These are phyloP conservation scores for Nemurella pictetii DNA, from an alignment of 2,888 invertebrate species.

Conservation along the genomic window DNA sequence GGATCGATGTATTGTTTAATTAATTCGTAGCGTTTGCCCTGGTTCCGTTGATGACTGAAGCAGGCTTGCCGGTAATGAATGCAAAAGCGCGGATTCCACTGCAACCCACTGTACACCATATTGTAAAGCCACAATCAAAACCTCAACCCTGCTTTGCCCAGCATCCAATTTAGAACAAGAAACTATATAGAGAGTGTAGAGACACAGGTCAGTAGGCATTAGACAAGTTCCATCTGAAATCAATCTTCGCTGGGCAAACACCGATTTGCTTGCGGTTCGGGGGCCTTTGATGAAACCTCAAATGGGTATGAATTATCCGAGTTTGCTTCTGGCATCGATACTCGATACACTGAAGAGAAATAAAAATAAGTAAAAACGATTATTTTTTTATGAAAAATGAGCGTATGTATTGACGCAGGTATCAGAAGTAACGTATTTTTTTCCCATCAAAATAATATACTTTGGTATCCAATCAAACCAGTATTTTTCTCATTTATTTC, in stretches of 20 bases:
- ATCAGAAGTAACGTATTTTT: neutral
- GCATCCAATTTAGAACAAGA: neutral
- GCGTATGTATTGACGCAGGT: neutral
- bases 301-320: too few relatives aligned
- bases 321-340: neutral
- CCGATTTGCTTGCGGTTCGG: neutral
- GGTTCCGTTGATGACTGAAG: neutral
- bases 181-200: neutral
- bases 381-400: neutral
- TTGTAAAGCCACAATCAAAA: neutral
- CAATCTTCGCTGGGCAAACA: neutral
- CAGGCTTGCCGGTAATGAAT: slow-evolving; percentile 14
- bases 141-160: neutral
- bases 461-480: neutral
- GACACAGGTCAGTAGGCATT: neutral
- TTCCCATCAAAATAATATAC: slow-evolving; percentile 5
- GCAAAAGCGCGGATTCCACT: neutral
- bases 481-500: neutral
- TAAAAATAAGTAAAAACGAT: slow-evolving; percentile 2
- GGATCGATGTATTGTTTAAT: slow-evolving; percentile 29
- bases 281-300: neutral
- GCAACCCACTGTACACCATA: neutral
- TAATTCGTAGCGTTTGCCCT: slow-evolving; percentile 16
- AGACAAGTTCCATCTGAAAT: slow-evolving; percentile 8
- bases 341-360: neutral